Evolutionary conservation across 2,888 invertebrate genomes (phyloP).

Genomic region (Noctua comes): DNA sequence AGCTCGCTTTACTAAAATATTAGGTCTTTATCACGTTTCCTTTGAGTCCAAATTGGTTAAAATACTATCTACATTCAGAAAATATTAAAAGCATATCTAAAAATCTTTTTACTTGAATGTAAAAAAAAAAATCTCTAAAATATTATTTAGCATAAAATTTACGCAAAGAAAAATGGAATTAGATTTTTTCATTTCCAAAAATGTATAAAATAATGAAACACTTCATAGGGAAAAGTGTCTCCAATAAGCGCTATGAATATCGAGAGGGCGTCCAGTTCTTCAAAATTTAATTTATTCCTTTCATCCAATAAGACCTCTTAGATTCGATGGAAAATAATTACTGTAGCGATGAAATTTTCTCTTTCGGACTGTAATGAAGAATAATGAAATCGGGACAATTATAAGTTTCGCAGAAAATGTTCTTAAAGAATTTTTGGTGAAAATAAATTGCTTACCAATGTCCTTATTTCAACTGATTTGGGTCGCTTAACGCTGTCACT

Average conservation of each 20-base stretch:
- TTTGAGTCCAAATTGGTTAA: conserved; percentile 3
- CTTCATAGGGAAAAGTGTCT: conserved; percentile 68
- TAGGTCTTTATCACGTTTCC: conserved; percentile 4
- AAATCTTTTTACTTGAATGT: too few species aligned
- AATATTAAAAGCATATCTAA: conserved; percentile 9
- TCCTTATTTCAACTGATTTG: conserved; percentile 59
- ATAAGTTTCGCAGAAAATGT: conserved; percentile 48
- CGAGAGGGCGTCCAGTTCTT: conserved; percentile 68
- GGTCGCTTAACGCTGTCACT: conserved; percentile 52
- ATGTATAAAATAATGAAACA: conserved; percentile 68
- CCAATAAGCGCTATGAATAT: conserved; percentile 75
- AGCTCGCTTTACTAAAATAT: conserved; percentile 6
- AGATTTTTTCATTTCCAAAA: conserved; percentile 65
- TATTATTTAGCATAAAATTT: conserved; percentile 8
- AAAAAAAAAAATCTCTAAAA: conserved; percentile 19
- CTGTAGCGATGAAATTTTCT: conserved; percentile 56
- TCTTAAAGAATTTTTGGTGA: conserved; percentile 30
- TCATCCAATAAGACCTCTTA: conserved; percentile 71
- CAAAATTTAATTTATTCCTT: conserved; percentile 77
- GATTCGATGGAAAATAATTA: conserved; percentile 68
- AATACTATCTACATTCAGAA: conserved; percentile 7
- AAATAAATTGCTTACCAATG: conserved; percentile 57
- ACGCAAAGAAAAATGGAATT: conserved; percentile 30
- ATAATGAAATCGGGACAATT: conserved; percentile 61
- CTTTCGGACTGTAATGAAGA: conserved; percentile 54